These are phyloP conservation scores for Perizoma affinitatum DNA, from an alignment of 2,888 invertebrate genomes.

Conservation along the genomic window DNA sequence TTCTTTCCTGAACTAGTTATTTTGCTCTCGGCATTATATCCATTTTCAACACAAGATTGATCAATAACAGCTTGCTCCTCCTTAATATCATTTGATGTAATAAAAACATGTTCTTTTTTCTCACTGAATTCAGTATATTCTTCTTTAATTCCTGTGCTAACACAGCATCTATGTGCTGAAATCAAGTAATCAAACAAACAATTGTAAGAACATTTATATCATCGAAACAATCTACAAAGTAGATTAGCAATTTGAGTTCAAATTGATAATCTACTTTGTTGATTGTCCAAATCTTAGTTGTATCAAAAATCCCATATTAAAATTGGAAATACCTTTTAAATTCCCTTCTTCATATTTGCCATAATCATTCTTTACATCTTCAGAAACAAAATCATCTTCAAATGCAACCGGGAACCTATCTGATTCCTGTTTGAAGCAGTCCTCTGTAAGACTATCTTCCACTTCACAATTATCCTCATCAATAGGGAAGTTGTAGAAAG, in stretches of 20 bases:
- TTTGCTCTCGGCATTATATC: not conserved
- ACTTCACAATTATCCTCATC: slow-evolving; percentile 5
- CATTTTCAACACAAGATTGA: not conserved
- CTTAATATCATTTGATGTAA: slow-evolving; percentile 10
- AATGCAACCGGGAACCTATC: not conserved
- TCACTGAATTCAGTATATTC: slow-evolving; percentile 3
- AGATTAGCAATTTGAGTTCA: too few relatives aligned
- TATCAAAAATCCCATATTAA: too few relatives aligned
- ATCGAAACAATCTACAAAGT: too few relatives aligned
- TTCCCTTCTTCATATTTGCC: not conserved
- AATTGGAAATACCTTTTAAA: slow-evolving; percentile 1
- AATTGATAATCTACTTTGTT: too few relatives aligned
- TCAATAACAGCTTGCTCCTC: slow-evolving; percentile 2
- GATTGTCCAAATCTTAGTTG: too few relatives aligned
- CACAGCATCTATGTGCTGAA: slow-evolving; percentile 2
- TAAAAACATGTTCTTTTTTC: not conserved
- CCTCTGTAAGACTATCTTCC: slow-evolving; percentile 1
- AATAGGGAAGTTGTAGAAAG: slow-evolving; percentile 7
- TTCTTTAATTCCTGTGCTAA: slow-evolving; percentile 13
- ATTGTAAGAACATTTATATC: too few relatives aligned
- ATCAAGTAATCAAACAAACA: not conserved
- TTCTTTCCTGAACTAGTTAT: not conserved
- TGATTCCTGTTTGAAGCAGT: slow-evolving; percentile 5
- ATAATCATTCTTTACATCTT: slow-evolving; percentile 13
- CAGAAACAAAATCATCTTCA: slow-evolving; percentile 2